Evolutionary conservation across 2,888 invertebrate genomes (phyloP), one percentile per base, ranked within the genome.

Genomic region (Sabatieria punctata): DNA sequence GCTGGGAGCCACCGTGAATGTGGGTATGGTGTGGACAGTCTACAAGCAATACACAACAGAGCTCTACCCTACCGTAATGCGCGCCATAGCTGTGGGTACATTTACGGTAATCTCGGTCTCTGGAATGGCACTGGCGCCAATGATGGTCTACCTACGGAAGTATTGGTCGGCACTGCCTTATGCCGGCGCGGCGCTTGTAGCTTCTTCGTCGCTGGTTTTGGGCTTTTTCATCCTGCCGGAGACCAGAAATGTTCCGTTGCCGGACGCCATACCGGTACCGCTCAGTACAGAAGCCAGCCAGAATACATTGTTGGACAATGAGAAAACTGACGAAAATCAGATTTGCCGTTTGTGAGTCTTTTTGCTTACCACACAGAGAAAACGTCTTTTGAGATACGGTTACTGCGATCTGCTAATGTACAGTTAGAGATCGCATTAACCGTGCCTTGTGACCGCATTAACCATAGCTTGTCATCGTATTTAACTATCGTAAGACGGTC

Each of bases 21-120:
- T 52, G 4, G 51, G 51, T 26, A 50, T 57, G 24, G 51, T 55
- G 44, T 56, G 55, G 48, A 52, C 53, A 6, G 50, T 49, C 39
- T 54, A 54, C 44, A 57, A 57, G 41, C 56, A 57, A 45, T 56
- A 52, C 51, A 42, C 45, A n/a, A 52, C 51, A 30, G 56, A 56
- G 41, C 52, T 56, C 11, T 56, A 51, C 27, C 56, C 56, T 1
- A 56, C 56, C 1, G 48, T 52, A 11, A 54, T 56, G 51, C 45
- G 54, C n/a, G 44, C 48, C 33, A 50, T 49, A 11, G 53, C 52
- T 0, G 40, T 52, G 33, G 52, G 53, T 8, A 21, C 49, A 11
- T 49, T 48, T 30, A 42, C 48, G 11, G 44, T 53, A 2, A 40
- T 48, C 0, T 49, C 52, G 24, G 19, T 49, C 6, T 41, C 52